These are phyloP conservation scores for Ranitomeya variabilis DNA, from an alignment of 2,113 vertebrate genomes.

Conservation along the genomic window DNA sequence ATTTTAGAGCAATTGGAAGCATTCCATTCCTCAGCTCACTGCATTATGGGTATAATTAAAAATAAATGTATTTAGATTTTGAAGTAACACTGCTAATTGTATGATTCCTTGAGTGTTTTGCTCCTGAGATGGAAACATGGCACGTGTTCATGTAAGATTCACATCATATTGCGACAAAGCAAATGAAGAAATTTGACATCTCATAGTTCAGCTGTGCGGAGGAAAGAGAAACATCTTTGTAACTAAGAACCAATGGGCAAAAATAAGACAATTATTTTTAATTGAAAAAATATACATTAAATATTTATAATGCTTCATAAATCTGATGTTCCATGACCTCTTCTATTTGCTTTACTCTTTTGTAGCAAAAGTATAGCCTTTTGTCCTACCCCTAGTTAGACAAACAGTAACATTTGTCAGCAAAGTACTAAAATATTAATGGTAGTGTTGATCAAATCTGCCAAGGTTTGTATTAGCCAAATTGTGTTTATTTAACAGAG, in stretches of 20 bases:
- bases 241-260: not conserved
- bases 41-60: constrained; percentile 58
- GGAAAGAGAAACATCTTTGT: not conserved
- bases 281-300: not conserved
- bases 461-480: too few species aligned
- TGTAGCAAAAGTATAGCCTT: too few species aligned
- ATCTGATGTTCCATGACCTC: too few species aligned
- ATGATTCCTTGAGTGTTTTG: constrained; percentile 50
- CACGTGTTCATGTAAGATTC: constrained; percentile 32
- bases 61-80: constrained; percentile 52
- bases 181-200: not conserved
- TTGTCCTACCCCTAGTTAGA: too few species aligned
- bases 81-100: constrained; percentile 45
- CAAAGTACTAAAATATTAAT: too few species aligned
- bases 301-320: not conserved
- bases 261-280: not conserved
- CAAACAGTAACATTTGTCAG: too few species aligned
- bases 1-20: constrained; percentile 43
- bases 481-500: too few species aligned
- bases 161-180: constrained; percentile 5
- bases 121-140: constrained; percentile 20
- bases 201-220: not conserved
- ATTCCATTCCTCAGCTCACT: constrained; percentile 31
- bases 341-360: too few species aligned
- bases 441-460: too few species aligned